phyloP scores from a whole-genome alignment of 2,113 vertebrate genomes.

The Xiphorhynchus elegans region DNA sequence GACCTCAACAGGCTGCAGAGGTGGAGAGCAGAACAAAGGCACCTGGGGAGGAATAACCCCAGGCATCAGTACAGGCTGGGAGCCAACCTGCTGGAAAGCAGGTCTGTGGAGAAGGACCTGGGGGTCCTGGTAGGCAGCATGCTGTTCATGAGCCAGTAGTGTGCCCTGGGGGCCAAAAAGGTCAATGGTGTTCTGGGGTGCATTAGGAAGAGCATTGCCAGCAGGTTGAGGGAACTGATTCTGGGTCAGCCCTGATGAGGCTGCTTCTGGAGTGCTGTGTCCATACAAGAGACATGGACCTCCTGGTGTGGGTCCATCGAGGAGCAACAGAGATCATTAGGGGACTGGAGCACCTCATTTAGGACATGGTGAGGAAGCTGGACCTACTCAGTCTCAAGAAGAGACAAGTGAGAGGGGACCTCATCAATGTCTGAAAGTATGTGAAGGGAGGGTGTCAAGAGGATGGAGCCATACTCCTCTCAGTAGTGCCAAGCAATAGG shows the following conservation, averaged over 20 bases:
- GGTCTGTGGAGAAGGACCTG: not conserved
- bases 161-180: not conserved
- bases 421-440: not conserved
- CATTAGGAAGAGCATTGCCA: not conserved
- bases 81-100: not conserved
- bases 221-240: not conserved
- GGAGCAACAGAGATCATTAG: not conserved
- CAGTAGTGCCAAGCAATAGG: not conserved
- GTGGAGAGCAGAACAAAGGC: not conserved
- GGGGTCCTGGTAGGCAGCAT: not conserved
- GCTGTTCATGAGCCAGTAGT: not conserved
- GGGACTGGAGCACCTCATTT: not conserved
- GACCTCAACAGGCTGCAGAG: not conserved
- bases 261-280: not conserved
- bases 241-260: not conserved
- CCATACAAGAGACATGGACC: not conserved
- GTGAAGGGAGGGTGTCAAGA: not conserved
- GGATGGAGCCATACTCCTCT: not conserved
- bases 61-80: not conserved
- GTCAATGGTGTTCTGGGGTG: not conserved
- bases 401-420: not conserved
- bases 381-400: not conserved
- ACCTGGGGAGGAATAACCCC: not conserved
- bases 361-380: not conserved
- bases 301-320: fast-evolving